Base-by-base conservation (phyloP, 64 coral and sea anemone species). In the Stichodactyla mertensii region DNA sequence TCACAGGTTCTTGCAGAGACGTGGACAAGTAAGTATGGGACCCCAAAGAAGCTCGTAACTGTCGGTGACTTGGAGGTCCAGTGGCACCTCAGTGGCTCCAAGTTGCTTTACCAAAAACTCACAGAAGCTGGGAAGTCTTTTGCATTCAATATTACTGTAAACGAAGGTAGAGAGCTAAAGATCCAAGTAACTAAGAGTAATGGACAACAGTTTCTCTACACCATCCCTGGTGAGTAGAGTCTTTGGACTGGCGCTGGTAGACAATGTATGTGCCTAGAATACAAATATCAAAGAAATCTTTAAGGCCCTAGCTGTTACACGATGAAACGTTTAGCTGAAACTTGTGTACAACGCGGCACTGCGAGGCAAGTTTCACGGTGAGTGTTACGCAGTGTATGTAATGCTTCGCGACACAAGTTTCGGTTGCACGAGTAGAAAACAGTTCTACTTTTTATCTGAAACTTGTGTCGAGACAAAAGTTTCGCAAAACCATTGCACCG, bases 1-100 rank as follows among this genome's bases (percentile, higher is more conserved):
- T 31, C 16, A 18, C 52, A 81, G 78, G 52, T 81, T 81, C 13
- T 81, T 52, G 36, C 78, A 81, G 53, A 20, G 51, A 81, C 78
- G 20, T 81, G 78, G 78, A 55, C 53, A 2, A 28, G 78, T 81
- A 81, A 55, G 26, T 81, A 81, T 81, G 78, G 78, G n/a, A 55
- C 53, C 7, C 78, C 78, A n/a, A 81, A 55, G 20, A 52, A 81
- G 20, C 16, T 55, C 6, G 54, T 54, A 55, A 54, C 52, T 20
- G 11, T 22, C n/a, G 55, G 20, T 6, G 53, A 81, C 13, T 10
- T 81, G 19, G 78, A 81, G 15, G 78, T 81, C 53, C n/a, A 55
- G 15, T 81, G 78, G 78, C n/a, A 52, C 16, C 51, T 81, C 13
- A 81, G n/a, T 19, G 78, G 78, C 16, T 53, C 78, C 18, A 81